These are phyloP conservation scores for Nephila pilipes DNA, from an alignment of 1,140 invertebrate species.

Conservation along the genomic window DNA sequence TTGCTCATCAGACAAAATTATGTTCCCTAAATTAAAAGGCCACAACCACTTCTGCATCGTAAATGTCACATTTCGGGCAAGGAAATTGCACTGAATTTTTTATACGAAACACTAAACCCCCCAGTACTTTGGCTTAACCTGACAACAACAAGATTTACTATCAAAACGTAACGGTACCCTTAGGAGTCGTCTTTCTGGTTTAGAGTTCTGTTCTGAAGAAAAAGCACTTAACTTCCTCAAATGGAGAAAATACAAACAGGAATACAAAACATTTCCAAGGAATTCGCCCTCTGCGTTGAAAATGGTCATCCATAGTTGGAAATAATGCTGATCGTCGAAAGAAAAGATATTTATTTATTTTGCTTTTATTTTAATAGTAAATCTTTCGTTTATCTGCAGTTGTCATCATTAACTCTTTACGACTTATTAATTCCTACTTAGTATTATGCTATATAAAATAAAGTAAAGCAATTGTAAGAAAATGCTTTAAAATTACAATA, in stretches of 20 bases:
- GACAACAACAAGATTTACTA: conserved; percentile 22
- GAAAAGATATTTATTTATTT: no score
- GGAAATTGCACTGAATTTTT: not conserved
- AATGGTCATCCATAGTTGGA: not conserved
- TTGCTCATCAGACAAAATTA: no score
- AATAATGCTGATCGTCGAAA: not conserved
- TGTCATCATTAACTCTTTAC: no score
- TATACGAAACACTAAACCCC: not conserved
- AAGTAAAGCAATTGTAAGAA: no score
- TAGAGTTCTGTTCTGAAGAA: not conserved
- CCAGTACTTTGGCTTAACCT: not conserved
- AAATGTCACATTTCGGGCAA: not conserved
- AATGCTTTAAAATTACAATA: no score
- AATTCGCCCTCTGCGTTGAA: not conserved
- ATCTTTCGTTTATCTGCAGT: no score
- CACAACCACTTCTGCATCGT: no score
- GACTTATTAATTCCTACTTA: no score
- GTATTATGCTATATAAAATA: no score
- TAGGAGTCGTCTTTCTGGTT: not conserved
- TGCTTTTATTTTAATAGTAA: no score
- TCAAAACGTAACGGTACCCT: not conserved
- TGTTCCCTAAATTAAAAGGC: no score
- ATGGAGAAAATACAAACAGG: not conserved
- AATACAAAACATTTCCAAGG: not conserved
- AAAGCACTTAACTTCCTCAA: not conserved